phyloP scores from a whole-genome alignment of 2,113 vertebrate genomes.

The Capra hircus region DNA sequence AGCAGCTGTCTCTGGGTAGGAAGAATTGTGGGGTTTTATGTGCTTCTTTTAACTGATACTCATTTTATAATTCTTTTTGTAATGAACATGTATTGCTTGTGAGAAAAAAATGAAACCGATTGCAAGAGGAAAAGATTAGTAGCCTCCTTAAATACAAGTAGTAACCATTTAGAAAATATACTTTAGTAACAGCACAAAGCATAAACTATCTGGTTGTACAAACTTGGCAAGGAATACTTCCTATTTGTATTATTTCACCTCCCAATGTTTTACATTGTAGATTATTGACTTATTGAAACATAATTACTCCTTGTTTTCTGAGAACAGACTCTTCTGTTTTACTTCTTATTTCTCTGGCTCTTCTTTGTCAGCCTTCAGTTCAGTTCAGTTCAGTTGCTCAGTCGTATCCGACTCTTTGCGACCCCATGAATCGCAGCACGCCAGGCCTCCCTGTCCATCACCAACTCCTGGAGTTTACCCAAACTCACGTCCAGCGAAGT shows the following conservation, averaged over 20 bases:
- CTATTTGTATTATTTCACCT: background rate
- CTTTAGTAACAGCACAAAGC: background rate
- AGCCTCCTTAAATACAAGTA: background rate
- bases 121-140: conserved; percentile 8
- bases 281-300: background rate
- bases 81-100: background rate
- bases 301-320: conserved; percentile 22
- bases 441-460: no score
- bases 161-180: conserved; percentile 17
- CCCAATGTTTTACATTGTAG: background rate
- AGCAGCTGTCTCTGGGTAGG: background rate
- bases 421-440: no score
- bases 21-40: conserved; percentile 12
- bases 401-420: no score
- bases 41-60: background rate
- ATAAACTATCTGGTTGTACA: background rate
- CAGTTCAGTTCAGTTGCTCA: no score
- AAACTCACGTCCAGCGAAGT: no score
- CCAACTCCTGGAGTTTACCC: no score
- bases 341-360: background rate
- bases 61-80: conserved; percentile 4
- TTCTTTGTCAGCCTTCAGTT: background rate
- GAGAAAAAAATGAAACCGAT: background rate
- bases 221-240: background rate
- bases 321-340: background rate